Evolutionary conservation across 2,888 invertebrate species (phyloP).

Genomic region (Pristionchus japonicus): DNA sequence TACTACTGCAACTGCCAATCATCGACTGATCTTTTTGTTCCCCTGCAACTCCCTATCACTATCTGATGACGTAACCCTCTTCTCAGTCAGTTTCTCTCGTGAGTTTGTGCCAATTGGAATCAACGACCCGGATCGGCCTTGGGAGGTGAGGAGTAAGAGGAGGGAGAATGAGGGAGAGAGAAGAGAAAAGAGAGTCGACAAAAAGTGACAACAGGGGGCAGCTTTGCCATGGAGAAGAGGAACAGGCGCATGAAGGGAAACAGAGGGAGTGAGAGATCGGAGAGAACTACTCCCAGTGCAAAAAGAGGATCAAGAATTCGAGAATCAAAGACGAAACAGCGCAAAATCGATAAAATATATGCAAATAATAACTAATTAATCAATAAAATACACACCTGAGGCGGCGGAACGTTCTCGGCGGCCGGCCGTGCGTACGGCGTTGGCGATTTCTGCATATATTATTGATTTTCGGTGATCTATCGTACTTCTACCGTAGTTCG

Average conservation of each 20-base stretch:
- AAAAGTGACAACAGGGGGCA: conserved; percentile 34
- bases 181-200: conserved; percentile 32
- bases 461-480: too few species aligned
- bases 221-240: not conserved
- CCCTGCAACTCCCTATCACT: too few species aligned
- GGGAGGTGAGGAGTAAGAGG: not conserved
- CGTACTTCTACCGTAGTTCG: too few species aligned
- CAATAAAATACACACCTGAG: not conserved
- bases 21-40: too few species aligned
- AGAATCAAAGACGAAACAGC: not conserved
- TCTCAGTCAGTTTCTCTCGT: not conserved
- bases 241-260: not conserved
- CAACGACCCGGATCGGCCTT: conserved; percentile 39
- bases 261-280: not conserved
- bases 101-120: conserved; percentile 20
- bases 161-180: not conserved
- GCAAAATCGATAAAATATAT: not conserved
- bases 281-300: not conserved
- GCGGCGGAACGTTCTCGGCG: conserved; percentile 16
- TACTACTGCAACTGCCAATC: too few species aligned
- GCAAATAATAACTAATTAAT: not conserved
- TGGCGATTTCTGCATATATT: not conserved
- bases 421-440: not conserved
- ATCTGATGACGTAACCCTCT: not conserved
- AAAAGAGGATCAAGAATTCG: not conserved